These are phyloP conservation scores for Drepana arcuata DNA, from an alignment of 1,140 invertebrate species.

Conservation along the genomic window DNA sequence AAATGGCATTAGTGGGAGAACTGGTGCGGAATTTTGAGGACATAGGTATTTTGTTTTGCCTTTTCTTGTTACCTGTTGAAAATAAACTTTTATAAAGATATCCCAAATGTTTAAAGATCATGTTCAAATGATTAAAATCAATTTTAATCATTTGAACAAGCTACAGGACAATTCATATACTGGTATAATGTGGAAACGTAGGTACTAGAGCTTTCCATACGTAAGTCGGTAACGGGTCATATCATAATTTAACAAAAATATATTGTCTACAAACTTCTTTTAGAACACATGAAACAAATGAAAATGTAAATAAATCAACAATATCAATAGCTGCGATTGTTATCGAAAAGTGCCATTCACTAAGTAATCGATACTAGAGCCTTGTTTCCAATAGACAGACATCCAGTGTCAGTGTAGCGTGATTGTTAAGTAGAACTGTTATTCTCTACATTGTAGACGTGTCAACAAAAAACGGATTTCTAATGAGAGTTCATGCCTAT, in stretches of 20 bases:
- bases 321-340: constrained; percentile 14
- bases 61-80: background rate
- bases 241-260: background rate
- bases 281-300: constrained; percentile 6
- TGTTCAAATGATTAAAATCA: background rate
- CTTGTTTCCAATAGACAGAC: constrained; percentile 20
- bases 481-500: background rate
- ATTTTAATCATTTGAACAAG: background rate
- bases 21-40: background rate
- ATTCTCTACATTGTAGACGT: constrained; percentile 1
- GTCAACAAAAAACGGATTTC: background rate
- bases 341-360: constrained; percentile 14
- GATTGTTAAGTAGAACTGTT: constrained; percentile 6
- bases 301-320: background rate
- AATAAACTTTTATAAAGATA: background rate
- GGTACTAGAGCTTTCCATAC: background rate
- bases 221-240: background rate
- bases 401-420: constrained; percentile 11
- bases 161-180: too few relatives aligned
- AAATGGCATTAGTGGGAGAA: background rate
- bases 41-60: background rate
- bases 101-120: background rate
- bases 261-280: background rate
- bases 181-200: background rate
- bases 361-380: constrained; percentile 19